phyloP scores from a whole-genome alignment of 2,888 invertebrate genomes.

The Nycteola revayana region DNA sequence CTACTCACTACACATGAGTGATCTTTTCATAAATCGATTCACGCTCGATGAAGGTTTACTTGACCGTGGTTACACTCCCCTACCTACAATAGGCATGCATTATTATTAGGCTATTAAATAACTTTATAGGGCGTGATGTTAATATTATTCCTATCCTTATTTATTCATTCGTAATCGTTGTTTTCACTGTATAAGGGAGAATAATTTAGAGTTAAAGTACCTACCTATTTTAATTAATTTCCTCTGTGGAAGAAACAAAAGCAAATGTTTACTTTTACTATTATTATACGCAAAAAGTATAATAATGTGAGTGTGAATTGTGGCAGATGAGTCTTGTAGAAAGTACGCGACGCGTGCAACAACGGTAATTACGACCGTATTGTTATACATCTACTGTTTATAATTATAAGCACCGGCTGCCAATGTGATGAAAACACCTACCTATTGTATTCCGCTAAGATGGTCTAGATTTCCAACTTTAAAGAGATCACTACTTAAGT shows the following conservation, averaged over 20 bases:
- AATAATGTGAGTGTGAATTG: constrained; percentile 67
- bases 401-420: constrained; percentile 22
- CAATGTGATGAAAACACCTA: constrained; percentile 25
- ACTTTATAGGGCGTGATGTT: too few species aligned
- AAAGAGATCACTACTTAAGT: constrained; percentile 10
- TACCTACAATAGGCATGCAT: constrained; percentile 40
- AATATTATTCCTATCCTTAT: too few species aligned
- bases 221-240: too few species aligned
- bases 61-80: constrained; percentile 51
- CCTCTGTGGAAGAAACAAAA: too few species aligned
- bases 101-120: constrained; percentile 4
- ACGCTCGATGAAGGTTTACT: constrained; percentile 58
- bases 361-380: constrained; percentile 61
- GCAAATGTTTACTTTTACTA: constrained; percentile 54
- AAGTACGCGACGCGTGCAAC: constrained; percentile 65
- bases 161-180: too few species aligned
- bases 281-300: constrained; percentile 61
- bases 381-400: constrained; percentile 42
- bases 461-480: constrained; percentile 20
- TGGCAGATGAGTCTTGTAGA: constrained; percentile 57
- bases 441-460: constrained; percentile 18
- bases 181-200: too few species aligned
- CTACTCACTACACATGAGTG: constrained; percentile 51
- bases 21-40: constrained; percentile 53
- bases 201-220: too few species aligned